These are phyloP conservation scores for Puffinus mauretanicus DNA, from an alignment of 2,113 vertebrate species.

Conservation along the genomic window DNA sequence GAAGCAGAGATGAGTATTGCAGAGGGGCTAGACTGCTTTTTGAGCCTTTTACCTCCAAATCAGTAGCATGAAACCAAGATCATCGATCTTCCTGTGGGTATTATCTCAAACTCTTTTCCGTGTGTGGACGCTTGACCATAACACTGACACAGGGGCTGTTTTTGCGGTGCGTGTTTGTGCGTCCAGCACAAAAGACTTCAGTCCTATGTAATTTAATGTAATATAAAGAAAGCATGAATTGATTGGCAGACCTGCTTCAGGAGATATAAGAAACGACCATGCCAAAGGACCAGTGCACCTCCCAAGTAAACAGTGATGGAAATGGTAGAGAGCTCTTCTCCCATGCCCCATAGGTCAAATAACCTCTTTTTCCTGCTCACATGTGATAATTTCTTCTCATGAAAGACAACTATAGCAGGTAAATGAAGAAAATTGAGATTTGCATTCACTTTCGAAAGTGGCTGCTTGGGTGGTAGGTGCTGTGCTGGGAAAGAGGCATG, in stretches of 20 bases:
- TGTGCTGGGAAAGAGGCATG: background rate
- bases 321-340: background rate
- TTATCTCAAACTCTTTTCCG: background rate
- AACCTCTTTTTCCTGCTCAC: background rate
- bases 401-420: background rate
- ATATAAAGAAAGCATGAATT: background rate
- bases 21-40: background rate
- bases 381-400: rapidly evolving
- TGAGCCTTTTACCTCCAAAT: background rate
- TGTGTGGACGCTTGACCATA: background rate
- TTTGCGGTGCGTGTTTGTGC: rapidly evolving
- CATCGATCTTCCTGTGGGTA: rapidly evolving
- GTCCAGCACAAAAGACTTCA: background rate
- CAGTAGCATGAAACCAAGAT: background rate
- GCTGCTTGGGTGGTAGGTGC: background rate
- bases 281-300: background rate
- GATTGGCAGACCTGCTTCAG: background rate
- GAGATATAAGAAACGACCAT: rapidly evolving
- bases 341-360: background rate
- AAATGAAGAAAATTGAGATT: background rate
- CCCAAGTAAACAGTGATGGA: background rate
- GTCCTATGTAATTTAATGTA: background rate
- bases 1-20: background rate
- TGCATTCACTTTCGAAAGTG: rapidly evolving
- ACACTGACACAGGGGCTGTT: background rate